Base-by-base conservation (phyloP, 1,140 invertebrate genomes). In the Atopsyche davidsoni region DNA sequence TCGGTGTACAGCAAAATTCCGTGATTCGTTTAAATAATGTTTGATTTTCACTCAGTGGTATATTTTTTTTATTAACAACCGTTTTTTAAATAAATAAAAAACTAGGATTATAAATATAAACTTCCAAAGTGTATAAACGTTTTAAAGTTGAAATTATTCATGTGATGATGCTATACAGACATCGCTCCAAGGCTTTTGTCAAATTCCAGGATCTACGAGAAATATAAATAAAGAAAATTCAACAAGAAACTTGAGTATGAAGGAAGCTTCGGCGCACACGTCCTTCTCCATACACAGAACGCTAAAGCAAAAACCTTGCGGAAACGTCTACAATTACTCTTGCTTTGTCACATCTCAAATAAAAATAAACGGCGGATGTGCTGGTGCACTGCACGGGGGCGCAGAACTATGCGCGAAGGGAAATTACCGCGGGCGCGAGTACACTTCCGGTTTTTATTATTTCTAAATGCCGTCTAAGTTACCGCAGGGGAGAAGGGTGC, bases 361-460 rank as follows among this genome's bases (percentile, higher is more conserved):
- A 21, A 41, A 41, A 41, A 41, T 41, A 3, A 41, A 21, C 13
- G 17, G 39, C 39, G 23, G 17, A 41, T 21, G 6, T n/a, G 17
- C 7, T 13, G 13, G n/a, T 7, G 6, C 13, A 36, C 13, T 11
- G 39, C 9, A 41, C 39, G 4, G 23, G 17, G 17, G 13, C 18
- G 23, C 18, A 41, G 18, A 21, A 41, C 14, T 31, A 31, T 18
- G 2, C 4, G 25, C 25, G 43, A 34, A 10, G 10, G 19, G 13
- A 34, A 14, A 14, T 16, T 21, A 38, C 17, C 17, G 10, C 34
- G 14, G 21, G n/a, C 21, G 3, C 4, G 3, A 23, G 11, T 19
- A 17, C 21, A 19, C 36, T 49, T 17, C n/a, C 39, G 48, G 16
- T 31, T 50, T 43, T 50, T 50, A 50, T 43, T 50, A 39, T 50